These are phyloP conservation scores for Scomber japonicus DNA, from an alignment of 2,113 vertebrate species.

Conservation along the genomic window DNA sequence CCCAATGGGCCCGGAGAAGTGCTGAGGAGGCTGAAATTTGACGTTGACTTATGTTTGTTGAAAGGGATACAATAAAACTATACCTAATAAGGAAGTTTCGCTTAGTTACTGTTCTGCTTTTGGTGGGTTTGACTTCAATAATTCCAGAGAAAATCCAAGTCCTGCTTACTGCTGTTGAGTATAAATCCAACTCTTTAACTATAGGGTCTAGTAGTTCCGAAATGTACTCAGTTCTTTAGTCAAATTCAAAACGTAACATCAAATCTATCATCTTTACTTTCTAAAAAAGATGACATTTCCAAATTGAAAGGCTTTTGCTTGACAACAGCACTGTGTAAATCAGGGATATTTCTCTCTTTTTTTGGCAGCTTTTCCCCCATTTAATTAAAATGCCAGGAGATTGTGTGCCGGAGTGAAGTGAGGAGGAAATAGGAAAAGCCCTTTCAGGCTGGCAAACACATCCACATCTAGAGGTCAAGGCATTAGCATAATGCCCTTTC, in stretches of 20 bases:
- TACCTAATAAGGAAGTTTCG: conserved; percentile 41
- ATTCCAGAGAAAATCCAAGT: conserved; percentile 17
- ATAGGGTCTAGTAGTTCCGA: background rate
- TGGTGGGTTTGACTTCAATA: conserved; percentile 13
- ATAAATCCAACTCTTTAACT: background rate
- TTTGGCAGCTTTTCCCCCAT: conserved; percentile 22
- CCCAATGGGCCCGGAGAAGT: conserved; percentile 37
- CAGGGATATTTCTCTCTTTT: conserved; percentile 2
- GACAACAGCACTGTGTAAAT: conserved; percentile 19
- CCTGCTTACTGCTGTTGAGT: background rate
- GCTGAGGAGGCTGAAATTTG: conserved; percentile 70
- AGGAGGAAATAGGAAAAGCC: conserved; percentile 30
- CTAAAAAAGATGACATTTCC: conserved; percentile 19
- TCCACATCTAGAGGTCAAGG: conserved; percentile 53
- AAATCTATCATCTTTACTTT: background rate
- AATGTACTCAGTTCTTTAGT: no score
- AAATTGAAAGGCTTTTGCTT: conserved; percentile 16
- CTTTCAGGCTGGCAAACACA: conserved; percentile 44
- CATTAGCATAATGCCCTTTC: conserved; percentile 63
- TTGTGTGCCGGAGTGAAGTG: conserved; percentile 34
- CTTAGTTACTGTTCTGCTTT: conserved; percentile 26
- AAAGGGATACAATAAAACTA: conserved; percentile 55
- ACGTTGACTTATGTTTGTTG: conserved; percentile 61
- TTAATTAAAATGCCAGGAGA: conserved; percentile 55
- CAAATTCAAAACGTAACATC: conserved; percentile 1